Conservation (phyloP, 2,113 vertebrate species). For the Herpetotheres cachinnans region DNA sequence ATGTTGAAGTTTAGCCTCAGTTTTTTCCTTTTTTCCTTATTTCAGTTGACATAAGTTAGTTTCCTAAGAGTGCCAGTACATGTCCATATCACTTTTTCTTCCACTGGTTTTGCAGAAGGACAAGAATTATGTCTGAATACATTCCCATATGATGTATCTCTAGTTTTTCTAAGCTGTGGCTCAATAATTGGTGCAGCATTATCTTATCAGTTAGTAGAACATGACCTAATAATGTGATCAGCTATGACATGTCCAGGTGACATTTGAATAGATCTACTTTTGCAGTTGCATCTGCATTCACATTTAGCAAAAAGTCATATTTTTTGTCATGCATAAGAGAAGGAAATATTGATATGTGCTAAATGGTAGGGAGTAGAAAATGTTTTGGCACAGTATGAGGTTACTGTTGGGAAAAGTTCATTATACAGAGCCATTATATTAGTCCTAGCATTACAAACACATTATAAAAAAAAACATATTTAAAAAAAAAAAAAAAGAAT, state of each 20-base stretch:
- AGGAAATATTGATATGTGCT: not conserved
- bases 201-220: not conserved
- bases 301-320: not conserved
- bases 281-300: not conserved
- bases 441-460: not conserved
- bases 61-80: not conserved
- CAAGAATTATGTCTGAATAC: not conserved
- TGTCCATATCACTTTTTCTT: not conserved
- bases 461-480: not conserved
- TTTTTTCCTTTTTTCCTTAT: not conserved
- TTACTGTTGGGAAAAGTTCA: not conserved
- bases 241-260: not conserved
- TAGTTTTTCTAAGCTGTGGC: not conserved
- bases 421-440: not conserved
- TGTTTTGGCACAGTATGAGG: not conserved
- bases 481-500: not conserved
- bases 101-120: not conserved
- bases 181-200: not conserved
- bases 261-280: not conserved
- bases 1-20: fast-evolving
- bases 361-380: not conserved
- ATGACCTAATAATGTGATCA: not conserved
- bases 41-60: not conserved
- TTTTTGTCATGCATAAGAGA: not conserved
- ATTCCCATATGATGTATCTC: not conserved